A percentile compares a stretch with the other conserved stretches of the same genome.
These are phyloP conservation scores for Neodon shergylaensis DNA, from an alignment of 2,113 vertebrate species.

Conservation along the genomic window DNA sequence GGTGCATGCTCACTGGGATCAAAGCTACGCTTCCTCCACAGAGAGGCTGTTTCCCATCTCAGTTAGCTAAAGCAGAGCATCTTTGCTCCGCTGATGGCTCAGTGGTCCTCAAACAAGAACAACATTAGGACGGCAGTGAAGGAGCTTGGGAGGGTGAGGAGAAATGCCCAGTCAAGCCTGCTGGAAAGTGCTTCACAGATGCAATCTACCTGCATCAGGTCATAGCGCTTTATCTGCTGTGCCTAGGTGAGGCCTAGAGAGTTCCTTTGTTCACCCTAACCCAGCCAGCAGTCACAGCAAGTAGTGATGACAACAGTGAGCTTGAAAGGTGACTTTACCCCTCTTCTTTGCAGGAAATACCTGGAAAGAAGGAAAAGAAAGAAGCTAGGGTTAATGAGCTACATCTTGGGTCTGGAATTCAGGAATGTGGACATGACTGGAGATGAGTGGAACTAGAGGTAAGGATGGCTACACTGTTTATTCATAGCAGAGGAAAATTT, in stretches of 20 bases:
- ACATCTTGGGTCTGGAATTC: not conserved
- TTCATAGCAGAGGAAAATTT: accelerated
- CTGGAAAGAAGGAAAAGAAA: not conserved
- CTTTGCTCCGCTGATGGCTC: not conserved
- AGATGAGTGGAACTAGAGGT: accelerated
- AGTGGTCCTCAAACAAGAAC: not conserved
- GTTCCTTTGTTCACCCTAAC: not conserved
- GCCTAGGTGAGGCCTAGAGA: too few species aligned
- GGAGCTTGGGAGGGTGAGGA: too few species aligned
- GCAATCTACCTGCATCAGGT: too few species aligned
- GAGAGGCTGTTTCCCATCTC: not conserved
- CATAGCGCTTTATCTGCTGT: too few species aligned
- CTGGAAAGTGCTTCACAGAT: accelerated
- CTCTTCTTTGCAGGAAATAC: not conserved
- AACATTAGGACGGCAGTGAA: accelerated
- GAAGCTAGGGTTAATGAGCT: not conserved
- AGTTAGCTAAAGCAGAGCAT: not conserved
- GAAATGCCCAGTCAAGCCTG: accelerated
- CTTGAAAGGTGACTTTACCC: not conserved
- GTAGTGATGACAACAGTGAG: not conserved
- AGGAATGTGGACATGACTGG: not conserved
- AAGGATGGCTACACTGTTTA: not conserved
- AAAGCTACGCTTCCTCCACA: not conserved
- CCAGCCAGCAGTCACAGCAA: accelerated
- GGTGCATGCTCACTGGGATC: accelerated